These are phyloP conservation scores for Megalonaias nervosa DNA, from an alignment of 1,140 invertebrate species.

Conservation along the genomic window DNA sequence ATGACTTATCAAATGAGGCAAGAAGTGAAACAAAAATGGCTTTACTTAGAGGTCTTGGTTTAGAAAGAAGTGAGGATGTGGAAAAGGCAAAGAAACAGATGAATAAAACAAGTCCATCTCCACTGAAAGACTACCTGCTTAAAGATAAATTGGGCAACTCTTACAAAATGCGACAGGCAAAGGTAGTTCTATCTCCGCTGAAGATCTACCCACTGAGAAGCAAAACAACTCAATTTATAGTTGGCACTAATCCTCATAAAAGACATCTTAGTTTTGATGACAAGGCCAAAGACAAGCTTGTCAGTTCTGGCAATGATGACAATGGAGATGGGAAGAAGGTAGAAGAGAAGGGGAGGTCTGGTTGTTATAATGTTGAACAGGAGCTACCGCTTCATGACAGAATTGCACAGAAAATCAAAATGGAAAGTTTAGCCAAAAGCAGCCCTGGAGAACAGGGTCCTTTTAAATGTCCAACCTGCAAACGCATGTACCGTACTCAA, in stretches of 20 bases:
- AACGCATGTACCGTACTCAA: conserved; percentile 89
- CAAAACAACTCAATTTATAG: neutral
- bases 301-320: too few relatives aligned
- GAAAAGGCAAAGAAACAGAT: conserved; percentile 12
- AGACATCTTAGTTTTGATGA: too few relatives aligned
- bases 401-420: conserved; percentile 65
- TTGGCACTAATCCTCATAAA: too few relatives aligned
- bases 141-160: neutral
- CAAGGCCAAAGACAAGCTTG: too few relatives aligned
- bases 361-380: neutral
- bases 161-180: neutral
- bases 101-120: conserved; percentile 9
- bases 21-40: neutral
- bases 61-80: conserved; percentile 22
- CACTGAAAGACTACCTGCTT: neutral
- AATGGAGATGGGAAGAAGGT: conserved; percentile 1
- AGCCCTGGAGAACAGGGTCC: conserved; percentile 74
- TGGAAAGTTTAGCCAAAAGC: conserved; percentile 64
- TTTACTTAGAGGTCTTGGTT: conserved; percentile 14
- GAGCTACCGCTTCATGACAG: conserved; percentile 56
- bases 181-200: conserved; percentile 14
- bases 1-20: too few relatives aligned
- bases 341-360: neutral
- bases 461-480: conserved; percentile 89
- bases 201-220: conserved; percentile 47